These are phyloP conservation scores for Trachelus iudaicus DNA, from an alignment of 2,888 invertebrate species.

Conservation along the genomic window DNA sequence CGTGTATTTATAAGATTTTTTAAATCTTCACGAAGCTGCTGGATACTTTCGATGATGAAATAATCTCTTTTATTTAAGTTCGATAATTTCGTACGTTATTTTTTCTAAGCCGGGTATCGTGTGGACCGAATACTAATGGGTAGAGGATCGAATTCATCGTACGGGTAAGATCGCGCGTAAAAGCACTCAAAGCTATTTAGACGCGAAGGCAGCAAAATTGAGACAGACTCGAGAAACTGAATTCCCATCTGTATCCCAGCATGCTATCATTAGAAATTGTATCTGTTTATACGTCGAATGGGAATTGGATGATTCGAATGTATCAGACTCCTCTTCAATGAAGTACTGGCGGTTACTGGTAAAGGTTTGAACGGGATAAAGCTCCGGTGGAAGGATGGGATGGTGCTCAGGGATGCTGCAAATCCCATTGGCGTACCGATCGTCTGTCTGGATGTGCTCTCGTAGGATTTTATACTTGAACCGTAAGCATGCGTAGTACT, in stretches of 20 bases:
- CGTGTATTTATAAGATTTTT: neutral
- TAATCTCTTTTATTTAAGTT: neutral
- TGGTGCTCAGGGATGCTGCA: neutral
- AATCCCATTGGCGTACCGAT: neutral
- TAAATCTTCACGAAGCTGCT: constrained; percentile 28
- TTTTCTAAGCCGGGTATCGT: neutral
- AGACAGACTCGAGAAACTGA: neutral
- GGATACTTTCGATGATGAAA: neutral
- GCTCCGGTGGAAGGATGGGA: neutral
- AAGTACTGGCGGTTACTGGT: neutral
- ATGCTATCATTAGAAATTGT: neutral
- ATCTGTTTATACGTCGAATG: neutral
- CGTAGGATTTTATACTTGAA: neutral
- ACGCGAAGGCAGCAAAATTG: neutral
- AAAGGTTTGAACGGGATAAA: neutral
- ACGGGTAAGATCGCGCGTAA: neutral
- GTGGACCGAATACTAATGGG: neutral
- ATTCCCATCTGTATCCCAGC: neutral
- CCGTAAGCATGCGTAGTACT: neutral
- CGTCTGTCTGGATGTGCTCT: neutral
- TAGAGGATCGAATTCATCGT: neutral
- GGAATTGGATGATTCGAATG: neutral
- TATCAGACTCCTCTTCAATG: neutral
- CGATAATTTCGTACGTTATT: neutral
- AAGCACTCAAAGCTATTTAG: neutral